Evolutionary conservation across 2,113 vertebrate genomes (phyloP).

Genomic region (Zonotrichia leucophrys): DNA sequence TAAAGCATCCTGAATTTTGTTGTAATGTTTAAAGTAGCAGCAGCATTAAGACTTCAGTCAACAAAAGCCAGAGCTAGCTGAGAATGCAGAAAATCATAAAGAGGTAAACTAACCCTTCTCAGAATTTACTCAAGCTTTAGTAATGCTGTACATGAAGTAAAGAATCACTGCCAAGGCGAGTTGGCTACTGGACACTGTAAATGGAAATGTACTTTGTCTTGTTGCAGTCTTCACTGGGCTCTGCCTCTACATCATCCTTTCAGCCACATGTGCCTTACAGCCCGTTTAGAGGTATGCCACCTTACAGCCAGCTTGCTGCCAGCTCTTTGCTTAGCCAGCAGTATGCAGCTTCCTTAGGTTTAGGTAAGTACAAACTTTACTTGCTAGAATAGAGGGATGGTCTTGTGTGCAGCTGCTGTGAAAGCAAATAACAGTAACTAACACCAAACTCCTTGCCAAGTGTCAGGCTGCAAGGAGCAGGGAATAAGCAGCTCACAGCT

Average conservation of each 20-base stretch:
- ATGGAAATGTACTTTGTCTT: slow-evolving; percentile 59
- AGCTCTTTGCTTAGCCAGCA: slow-evolving; percentile 89
- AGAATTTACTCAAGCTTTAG: not conserved
- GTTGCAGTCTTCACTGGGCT: slow-evolving; percentile 87
- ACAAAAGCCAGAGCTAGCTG: slow-evolving; percentile 11
- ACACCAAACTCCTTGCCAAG: not conserved
- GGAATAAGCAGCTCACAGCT: not conserved
- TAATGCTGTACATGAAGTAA: not conserved
- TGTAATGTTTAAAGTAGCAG: not conserved
- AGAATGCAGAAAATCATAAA: not conserved
- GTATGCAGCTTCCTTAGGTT: slow-evolving; percentile 87
- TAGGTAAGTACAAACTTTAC: slow-evolving; percentile 80
- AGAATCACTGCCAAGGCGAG: slow-evolving; percentile 4
- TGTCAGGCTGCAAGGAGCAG: not conserved
- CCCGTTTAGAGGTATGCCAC: slow-evolving; percentile 84
- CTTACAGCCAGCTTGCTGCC: slow-evolving; percentile 89
- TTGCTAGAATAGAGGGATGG: slow-evolving; percentile 4
- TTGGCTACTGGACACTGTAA: slow-evolving; percentile 27
- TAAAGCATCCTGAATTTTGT: not conserved
- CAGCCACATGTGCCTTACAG: slow-evolving; percentile 85
- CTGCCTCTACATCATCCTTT: slow-evolving; percentile 80
- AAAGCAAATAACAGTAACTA: not conserved
- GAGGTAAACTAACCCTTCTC: not conserved
- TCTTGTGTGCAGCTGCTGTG: not conserved
- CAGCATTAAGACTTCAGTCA: not conserved